Conservation (phyloP, 2,797 vertebrate species). For the Poecilia picta region DNA sequence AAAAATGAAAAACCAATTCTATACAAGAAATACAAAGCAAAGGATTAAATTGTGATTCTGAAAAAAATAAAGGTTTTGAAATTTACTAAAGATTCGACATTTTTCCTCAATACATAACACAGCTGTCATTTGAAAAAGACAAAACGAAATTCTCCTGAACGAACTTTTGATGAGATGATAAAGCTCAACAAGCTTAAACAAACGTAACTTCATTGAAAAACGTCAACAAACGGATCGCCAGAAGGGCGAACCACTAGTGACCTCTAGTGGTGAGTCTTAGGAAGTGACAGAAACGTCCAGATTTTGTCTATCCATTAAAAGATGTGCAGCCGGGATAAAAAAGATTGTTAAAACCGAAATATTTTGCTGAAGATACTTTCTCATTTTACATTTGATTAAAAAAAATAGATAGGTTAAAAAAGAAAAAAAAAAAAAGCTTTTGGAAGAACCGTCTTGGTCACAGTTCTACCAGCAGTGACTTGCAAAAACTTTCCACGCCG, state of each 20-base stretch:
- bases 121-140: background rate
- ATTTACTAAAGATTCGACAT: background rate
- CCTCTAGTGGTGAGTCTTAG: constrained; percentile 23
- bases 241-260: constrained; percentile 1
- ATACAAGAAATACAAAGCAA: background rate
- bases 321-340: background rate
- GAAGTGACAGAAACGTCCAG: background rate
- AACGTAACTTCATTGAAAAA: background rate
- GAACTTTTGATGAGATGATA: background rate
- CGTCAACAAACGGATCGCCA: background rate
- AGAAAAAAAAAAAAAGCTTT: background rate
- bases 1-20: background rate
- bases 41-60: background rate
- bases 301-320: background rate
- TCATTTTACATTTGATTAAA: background rate
- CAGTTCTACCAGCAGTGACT: background rate
- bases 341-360: background rate
- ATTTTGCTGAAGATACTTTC: background rate
- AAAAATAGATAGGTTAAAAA: background rate
- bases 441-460: background rate
- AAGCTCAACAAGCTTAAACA: background rate
- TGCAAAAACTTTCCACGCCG: no score
- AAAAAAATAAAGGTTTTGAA: background rate
- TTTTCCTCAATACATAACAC: no score
- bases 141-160: background rate